A percentile compares a stretch with the other conserved stretches of the same genome.
These are phyloP conservation scores for Globodera rostochiensis DNA, from an alignment of 1,140 invertebrate genomes.

Conservation along the genomic window DNA sequence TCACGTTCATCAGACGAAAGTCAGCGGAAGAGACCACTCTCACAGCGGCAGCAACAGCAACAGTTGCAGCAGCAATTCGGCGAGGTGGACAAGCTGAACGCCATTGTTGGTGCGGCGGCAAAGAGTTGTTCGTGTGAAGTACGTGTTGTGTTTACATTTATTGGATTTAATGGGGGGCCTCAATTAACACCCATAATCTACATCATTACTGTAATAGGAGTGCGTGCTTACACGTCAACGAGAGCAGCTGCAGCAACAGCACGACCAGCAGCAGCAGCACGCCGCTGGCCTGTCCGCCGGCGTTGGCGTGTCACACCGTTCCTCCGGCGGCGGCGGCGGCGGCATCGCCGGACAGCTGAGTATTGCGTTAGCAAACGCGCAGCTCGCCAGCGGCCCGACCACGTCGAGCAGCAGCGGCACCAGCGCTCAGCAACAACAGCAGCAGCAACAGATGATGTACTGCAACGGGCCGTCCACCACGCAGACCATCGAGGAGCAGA, in stretches of 20 bases:
- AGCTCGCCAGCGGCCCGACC: constrained; percentile 14
- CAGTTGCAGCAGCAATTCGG: neutral
- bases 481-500: constrained; percentile 40
- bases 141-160: neutral
- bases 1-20: neutral
- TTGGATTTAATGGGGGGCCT: neutral
- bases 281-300: constrained; percentile 8
- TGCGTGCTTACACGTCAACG: constrained; percentile 13
- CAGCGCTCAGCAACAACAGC: neutral
- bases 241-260: constrained; percentile 4
- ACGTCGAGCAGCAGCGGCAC: constrained; percentile 25
- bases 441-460: constrained; percentile 21
- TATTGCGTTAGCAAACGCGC: constrained; percentile 15
- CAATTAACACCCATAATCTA: neutral
- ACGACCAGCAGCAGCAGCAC: neutral
- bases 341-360: neutral
- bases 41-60: neutral
- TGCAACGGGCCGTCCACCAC: constrained; percentile 12
- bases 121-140: constrained; percentile 18
- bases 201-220: neutral
- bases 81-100: constrained; percentile 28
- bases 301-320: neutral
- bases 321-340: neutral
- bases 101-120: neutral
- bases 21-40: neutral